These are phyloP conservation scores for Andricus quercusramuli DNA, from an alignment of 2,888 invertebrate species.

Conservation along the genomic window DNA sequence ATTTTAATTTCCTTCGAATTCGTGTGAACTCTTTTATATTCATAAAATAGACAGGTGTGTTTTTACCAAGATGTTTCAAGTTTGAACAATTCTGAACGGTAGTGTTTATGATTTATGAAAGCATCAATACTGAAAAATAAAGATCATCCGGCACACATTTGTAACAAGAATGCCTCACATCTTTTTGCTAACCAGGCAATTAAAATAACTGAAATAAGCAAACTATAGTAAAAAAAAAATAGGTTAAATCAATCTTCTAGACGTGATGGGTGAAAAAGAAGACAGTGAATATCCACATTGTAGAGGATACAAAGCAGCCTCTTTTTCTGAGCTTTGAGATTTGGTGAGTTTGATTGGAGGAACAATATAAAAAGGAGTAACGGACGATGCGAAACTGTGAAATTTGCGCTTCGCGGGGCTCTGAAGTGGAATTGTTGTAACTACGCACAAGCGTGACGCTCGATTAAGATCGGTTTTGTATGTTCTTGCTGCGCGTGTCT, in stretches of 20 bases:
- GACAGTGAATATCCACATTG: not conserved
- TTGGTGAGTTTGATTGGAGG: not conserved
- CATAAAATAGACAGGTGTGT: not conserved
- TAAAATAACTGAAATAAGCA: not conserved
- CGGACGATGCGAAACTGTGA: constrained; percentile 33
- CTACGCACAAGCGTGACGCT: constrained; percentile 16
- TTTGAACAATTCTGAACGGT: not conserved
- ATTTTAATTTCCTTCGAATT: too few relatives aligned
- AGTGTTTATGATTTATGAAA: too few relatives aligned
- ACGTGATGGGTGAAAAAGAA: not conserved
- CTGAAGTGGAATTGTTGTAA: too few relatives aligned
- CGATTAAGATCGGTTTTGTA: constrained; percentile 65
- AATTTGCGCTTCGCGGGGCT: constrained; percentile 54
- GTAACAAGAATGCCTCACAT: not conserved
- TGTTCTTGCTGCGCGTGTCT: constrained; percentile 61
- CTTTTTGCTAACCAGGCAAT: not conserved
- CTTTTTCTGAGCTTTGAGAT: not conserved
- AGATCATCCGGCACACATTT: not conserved
- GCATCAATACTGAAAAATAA: not conserved
- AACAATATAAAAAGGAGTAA: not conserved
- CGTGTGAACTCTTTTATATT: too few relatives aligned
- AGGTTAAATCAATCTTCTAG: not conserved
- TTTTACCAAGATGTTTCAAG: not conserved
- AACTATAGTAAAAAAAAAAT: not conserved
- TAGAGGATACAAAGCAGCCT: not conserved